Conservation (phyloP, 1,140 invertebrate species). For the Harpegnathos saltator region DNA sequence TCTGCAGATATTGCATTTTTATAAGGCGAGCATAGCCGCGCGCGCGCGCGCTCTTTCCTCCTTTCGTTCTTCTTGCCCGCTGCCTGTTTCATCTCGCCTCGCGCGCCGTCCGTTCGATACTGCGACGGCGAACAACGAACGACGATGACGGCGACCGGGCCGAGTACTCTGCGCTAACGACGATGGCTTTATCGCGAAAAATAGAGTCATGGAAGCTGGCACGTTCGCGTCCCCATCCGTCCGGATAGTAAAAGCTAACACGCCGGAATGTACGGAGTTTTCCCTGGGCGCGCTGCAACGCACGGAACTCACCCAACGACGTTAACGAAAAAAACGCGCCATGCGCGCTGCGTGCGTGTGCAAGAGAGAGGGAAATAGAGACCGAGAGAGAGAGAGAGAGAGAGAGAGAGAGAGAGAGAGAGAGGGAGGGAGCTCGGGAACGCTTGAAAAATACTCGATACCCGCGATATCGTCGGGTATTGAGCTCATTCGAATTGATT, state of each 20-base stretch:
- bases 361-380: too few species aligned
- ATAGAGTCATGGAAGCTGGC: constrained; percentile 39
- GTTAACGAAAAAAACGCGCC: constrained; percentile 36
- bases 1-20: constrained; percentile 75
- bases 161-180: constrained; percentile 62
- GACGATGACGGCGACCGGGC: neutral
- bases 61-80: neutral
- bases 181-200: constrained; percentile 60
- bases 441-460: constrained; percentile 32
- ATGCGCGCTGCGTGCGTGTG: neutral
- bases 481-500: constrained; percentile 43
- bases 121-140: constrained; percentile 22
- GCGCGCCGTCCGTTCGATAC: constrained; percentile 4
- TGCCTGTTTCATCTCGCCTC: neutral
- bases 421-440: neutral
- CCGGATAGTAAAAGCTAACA: constrained; percentile 44
- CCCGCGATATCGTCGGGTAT: constrained; percentile 33
- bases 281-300: constrained; percentile 12
- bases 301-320: neutral
- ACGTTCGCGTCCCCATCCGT: constrained; percentile 45
- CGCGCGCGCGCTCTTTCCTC: too few species aligned
- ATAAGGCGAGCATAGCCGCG: constrained; percentile 55
- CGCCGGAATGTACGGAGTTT: constrained; percentile 43
- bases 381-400: too few species aligned
- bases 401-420: too few species aligned